phyloP scores from a whole-genome alignment of 2,888 invertebrate species.

The Philopedon plagiatum region DNA sequence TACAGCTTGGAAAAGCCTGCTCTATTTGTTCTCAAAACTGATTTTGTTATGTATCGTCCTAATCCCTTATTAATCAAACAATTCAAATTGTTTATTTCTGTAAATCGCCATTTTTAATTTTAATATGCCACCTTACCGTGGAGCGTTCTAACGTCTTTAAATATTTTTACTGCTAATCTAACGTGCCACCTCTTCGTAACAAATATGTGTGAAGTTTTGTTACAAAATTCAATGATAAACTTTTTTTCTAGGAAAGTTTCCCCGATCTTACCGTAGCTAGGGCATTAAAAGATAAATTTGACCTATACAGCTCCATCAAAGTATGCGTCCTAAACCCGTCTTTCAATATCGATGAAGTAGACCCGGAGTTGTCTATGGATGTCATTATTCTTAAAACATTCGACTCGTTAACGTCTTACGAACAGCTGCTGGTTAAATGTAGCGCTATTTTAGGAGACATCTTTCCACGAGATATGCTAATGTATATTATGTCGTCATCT shows the following conservation, averaged over 20 bases:
- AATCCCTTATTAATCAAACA: too few species aligned
- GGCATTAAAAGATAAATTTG: slow-evolving; percentile 51
- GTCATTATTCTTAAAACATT: slow-evolving; percentile 76
- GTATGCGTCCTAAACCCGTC: slow-evolving; percentile 70
- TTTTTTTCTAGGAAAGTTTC: slow-evolving; percentile 56
- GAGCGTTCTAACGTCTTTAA: too few species aligned
- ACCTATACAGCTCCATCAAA: slow-evolving; percentile 60
- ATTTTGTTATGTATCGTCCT: too few species aligned
- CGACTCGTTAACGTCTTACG: slow-evolving; percentile 76
- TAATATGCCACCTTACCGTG: too few species aligned
- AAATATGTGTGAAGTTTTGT: too few species aligned
- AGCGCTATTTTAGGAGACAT: slow-evolving; percentile 76
- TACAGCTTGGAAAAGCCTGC: too few species aligned
- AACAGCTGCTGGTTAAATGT: slow-evolving; percentile 77
- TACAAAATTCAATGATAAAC: too few species aligned
- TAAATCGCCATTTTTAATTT: too few species aligned
- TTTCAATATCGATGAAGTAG: slow-evolving; percentile 71
- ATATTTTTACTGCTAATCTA: too few species aligned
- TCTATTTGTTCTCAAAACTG: too few species aligned
- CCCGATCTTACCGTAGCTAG: slow-evolving; percentile 54
- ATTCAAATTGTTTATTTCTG: too few species aligned
- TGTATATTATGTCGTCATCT: slow-evolving; percentile 71
- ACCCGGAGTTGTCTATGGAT: slow-evolving; percentile 73
- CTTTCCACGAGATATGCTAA: slow-evolving; percentile 75
- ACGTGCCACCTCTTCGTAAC: too few species aligned